Evolutionary conservation across 2,888 invertebrate species (phyloP), one percentile per base, ranked within the genome.

Genomic region (Chironomus tentans): DNA sequence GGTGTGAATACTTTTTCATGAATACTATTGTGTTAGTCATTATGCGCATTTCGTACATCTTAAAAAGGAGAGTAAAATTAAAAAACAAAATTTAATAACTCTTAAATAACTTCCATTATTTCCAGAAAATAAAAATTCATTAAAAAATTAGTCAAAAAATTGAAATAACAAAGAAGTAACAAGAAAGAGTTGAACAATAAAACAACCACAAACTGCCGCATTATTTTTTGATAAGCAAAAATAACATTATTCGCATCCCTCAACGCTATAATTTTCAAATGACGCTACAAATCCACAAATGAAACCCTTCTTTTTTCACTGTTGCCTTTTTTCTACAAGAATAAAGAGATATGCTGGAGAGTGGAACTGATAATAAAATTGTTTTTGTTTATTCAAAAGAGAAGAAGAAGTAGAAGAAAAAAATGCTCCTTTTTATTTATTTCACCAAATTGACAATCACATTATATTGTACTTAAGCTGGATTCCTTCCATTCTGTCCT

Each of bases 41-140:
- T 28, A 28, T 28, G 28, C 28, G 5, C 28, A 28, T 28, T 28
- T 28, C 28, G 28, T 3, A 5, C 4, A 28, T 28, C 4, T 28
- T 28, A 28, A 28, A 28, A 28, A 28, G 28, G 28, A 28, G 28
- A 28, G 28, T 28, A 5, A 28, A 28, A 28, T 28, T 28, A 28
- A 28, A 28, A 28, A 28, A 28, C 46, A 46, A 71, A 48, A 71
- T 71, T 71, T 71, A 50, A 71, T 71, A 50, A 71, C 71, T 71
- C 50, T 22, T 22, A 50, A 71, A 38, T 50, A 28, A 21, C 28
- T 28, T 6, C 72, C 47, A 72, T 72, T 72, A 21, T 72, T 72
- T 72, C 72, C 72, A 72, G 38, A 72, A 72, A 72, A 72, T 72
- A 72, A 72, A 72, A 72, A 72, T 72, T 72, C 72, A 72, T 72